These are phyloP conservation scores for Nematopogon swammerdamellus DNA, from an alignment of 2,888 invertebrate genomes.

Conservation along the genomic window DNA sequence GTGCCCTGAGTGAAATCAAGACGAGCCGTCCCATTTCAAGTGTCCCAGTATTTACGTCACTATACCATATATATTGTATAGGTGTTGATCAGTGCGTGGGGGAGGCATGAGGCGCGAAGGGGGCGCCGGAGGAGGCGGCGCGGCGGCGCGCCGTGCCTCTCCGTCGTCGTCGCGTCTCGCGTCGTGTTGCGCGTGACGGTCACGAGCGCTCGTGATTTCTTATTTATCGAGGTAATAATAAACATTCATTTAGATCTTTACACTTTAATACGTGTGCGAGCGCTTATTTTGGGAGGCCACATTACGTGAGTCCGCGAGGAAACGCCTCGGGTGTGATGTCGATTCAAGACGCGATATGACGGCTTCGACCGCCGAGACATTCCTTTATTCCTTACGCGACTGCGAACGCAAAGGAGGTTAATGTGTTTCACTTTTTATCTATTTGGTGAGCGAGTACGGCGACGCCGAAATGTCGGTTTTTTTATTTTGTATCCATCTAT, in stretches of 20 bases:
- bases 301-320: neutral
- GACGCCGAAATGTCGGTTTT: too few relatives aligned
- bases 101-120: neutral
- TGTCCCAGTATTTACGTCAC: too few relatives aligned
- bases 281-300: neutral
- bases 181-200: neutral
- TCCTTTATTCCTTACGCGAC: too few relatives aligned
- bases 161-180: neutral
- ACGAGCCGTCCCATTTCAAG: too few relatives aligned
- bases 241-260: neutral
- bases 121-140: neutral
- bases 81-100: too few relatives aligned
- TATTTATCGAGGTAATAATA: neutral
- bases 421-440: too few relatives aligned
- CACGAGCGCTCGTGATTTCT: neutral
- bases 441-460: too few relatives aligned
- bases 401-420: too few relatives aligned
- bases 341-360: neutral
- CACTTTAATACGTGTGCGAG: neutral
- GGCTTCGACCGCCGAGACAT: too few relatives aligned
- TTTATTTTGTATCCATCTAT: too few relatives aligned
- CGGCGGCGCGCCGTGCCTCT: neutral
- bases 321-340: neutral
- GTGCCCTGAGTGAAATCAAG: too few relatives aligned
- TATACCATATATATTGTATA: too few relatives aligned